Evolutionary conservation across 2,888 invertebrate genomes (phyloP).

Genomic region (Strigamia crassipes): DNA sequence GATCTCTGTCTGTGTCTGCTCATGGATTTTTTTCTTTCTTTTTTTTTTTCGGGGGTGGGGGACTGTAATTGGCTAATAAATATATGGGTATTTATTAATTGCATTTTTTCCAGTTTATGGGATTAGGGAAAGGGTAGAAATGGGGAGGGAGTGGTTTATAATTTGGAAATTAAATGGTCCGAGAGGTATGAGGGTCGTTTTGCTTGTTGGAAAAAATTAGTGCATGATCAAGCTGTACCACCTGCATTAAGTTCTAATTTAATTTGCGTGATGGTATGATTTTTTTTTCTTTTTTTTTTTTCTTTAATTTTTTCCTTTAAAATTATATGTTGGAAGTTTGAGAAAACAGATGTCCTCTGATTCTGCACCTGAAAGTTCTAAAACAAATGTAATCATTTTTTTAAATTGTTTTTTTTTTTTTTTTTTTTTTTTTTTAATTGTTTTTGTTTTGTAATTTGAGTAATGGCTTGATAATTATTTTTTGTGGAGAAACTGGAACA

Average conservation of each 20-base stretch:
- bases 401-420: neutral
- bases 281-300: neutral
- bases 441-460: neutral
- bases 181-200: neutral
- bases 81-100: neutral
- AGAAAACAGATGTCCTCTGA: slow-evolving; percentile 2
- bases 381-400: neutral
- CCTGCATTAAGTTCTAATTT: slow-evolving; percentile 13
- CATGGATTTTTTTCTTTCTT: neutral
- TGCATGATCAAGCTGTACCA: neutral
- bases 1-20: neutral
- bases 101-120: no score
- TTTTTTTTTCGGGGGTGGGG: no score
- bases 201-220: neutral
- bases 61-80: neutral
- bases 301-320: neutral
- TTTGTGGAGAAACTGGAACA: neutral
- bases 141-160: no score
- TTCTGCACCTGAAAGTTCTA: neutral
- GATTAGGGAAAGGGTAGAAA: no score
- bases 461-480: neutral
- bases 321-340: slow-evolving; percentile 17
- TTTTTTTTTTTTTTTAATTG: neutral
- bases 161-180: neutral
- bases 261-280: neutral